phyloP scores from a whole-genome alignment of 2,797 vertebrate species.

The Chrysocyon brachyurus region DNA sequence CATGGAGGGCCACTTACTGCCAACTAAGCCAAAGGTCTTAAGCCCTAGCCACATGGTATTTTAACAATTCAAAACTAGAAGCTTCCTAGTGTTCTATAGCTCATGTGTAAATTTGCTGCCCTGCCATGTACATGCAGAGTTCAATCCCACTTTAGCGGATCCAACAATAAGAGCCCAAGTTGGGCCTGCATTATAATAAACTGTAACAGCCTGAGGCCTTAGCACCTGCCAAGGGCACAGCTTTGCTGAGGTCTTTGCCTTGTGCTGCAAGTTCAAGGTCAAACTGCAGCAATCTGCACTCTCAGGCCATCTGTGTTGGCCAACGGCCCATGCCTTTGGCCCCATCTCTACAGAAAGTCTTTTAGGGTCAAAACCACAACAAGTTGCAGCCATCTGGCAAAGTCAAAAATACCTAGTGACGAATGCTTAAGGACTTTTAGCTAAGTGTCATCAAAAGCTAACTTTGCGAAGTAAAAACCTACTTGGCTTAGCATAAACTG shows the following conservation, averaged over 20 bases:
- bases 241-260: background rate
- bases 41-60: background rate
- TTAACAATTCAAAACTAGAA: background rate
- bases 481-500: background rate
- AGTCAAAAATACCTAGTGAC: background rate
- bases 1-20: background rate
- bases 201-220: background rate
- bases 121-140: background rate
- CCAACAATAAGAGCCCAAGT: background rate
- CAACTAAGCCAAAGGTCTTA: background rate
- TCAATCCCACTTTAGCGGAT: background rate
- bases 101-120: background rate
- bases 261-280: conserved; percentile 50
- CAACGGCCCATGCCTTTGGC: background rate
- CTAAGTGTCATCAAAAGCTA: background rate
- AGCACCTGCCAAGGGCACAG: conserved; percentile 1
- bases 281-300: background rate
- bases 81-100: background rate
- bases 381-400: background rate
- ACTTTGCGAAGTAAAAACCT: background rate
- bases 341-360: background rate
- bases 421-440: background rate
- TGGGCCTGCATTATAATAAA: background rate
- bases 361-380: conserved; percentile 1
- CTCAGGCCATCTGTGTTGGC: conserved; percentile 41